A percentile compares a stretch with the other conserved stretches of the same genome.
phyloP scores from a whole-genome alignment of 2,888 invertebrate genomes.

The Plebejus argus region DNA sequence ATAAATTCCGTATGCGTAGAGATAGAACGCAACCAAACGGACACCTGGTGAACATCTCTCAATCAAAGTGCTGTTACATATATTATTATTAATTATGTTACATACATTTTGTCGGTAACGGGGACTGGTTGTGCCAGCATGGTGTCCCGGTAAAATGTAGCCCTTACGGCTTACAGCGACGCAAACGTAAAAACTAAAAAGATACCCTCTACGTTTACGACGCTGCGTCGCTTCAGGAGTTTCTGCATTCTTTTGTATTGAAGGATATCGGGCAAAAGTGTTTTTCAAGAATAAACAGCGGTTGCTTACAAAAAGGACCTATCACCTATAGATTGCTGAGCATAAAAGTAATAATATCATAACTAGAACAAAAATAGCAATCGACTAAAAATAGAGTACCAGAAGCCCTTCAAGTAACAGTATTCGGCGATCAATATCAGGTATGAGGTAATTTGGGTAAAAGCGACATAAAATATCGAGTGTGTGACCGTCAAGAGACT shows the following conservation, averaged over 20 bases:
- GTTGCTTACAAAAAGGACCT: not conserved
- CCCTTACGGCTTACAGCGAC: not conserved
- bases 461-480: slow-evolving; percentile 66
- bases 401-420: not conserved
- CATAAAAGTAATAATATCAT: not conserved
- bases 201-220: not conserved
- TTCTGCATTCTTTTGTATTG: not conserved
- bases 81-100: too few species aligned
- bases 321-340: too few species aligned
- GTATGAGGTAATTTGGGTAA: slow-evolving; percentile 42
- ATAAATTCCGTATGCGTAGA: not conserved
- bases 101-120: too few species aligned
- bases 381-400: not conserved
- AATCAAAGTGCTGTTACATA: too few species aligned
- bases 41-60: not conserved
- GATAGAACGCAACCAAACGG: not conserved
- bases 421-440: slow-evolving; percentile 9
- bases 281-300: not conserved
- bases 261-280: not conserved
- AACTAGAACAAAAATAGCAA: not conserved
- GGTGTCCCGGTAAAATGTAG: not conserved
- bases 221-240: not conserved
- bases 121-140: too few species aligned
- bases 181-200: not conserved
- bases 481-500: slow-evolving; percentile 72